Evolutionary conservation across 2,888 invertebrate genomes (phyloP), one percentile per base, ranked within the genome.

Genomic region (Byasa hedistus): DNA sequence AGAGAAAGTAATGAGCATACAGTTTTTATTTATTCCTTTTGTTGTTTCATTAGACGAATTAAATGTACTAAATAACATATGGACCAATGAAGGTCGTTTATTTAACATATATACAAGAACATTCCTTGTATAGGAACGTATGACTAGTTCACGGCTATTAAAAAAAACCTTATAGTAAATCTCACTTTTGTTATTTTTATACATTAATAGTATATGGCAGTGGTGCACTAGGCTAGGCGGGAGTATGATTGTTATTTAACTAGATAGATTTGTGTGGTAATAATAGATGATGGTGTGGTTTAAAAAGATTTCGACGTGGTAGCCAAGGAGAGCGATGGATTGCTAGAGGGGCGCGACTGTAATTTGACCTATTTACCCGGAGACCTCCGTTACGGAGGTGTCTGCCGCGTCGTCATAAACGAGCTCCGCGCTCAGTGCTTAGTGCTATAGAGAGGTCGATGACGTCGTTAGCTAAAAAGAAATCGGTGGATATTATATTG

Each of bases 401-500:
- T 68, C 70, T 69, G 52, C 74, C 76, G 68, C 75, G 81, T 80
- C 79, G 89, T 91, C 90, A 91, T 90, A 89, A 91, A 55, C 83
- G 78, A 21, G 79, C 76, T 4, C 83, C 86, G 54, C 91, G 86
- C 68, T 89, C 89, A 7, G 81, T 73, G 76, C 87, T 93, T 5
- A 92, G 81, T 66, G 91, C 88, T 74, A 95, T 94, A 1, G 95
- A 94, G 55, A 94, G 83, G 76, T 95, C 95, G 57, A 96, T 91
- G 39, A 96, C 89, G 78, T 96, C 95, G 57, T 94, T 95, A 22
- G 93, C 94, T 69, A 95, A 89, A 76, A 96, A 95, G 80, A 94
- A 96, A 82, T 96, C 96, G 8, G 95, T 93, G 1, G 96, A 94
- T 2, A 96, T 93, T 32, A 96, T 94, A 80, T 96, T 96, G 15